Conservation (phyloP, 1,140 invertebrate genomes). For the Muscidifurax raptorellus region DNA sequence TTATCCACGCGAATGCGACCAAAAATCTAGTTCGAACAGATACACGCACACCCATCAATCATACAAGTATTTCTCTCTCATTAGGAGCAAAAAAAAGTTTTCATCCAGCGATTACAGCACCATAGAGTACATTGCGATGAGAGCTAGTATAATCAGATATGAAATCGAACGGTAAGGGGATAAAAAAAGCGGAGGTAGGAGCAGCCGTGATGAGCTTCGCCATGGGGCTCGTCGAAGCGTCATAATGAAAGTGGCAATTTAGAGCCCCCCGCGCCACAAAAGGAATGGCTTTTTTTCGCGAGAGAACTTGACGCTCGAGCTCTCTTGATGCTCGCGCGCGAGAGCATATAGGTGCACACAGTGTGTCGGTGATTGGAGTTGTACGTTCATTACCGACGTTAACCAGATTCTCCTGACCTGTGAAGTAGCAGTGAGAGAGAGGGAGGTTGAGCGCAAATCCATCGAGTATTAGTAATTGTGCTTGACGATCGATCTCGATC, state of each 20-base stretch:
- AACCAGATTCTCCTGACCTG: slow-evolving; percentile 45
- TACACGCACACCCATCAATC: neutral
- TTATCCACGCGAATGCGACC: no score
- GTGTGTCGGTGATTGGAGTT: slow-evolving; percentile 32
- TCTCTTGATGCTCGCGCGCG: neutral
- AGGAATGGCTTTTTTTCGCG: slow-evolving; percentile 43
- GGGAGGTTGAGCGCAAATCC: slow-evolving; percentile 27
- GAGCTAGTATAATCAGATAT: slow-evolving; percentile 33
- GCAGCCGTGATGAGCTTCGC: slow-evolving; percentile 9
- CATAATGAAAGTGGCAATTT: slow-evolving; percentile 54
- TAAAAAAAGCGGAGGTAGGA: neutral
- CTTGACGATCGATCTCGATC: slow-evolving; percentile 73
- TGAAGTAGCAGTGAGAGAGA: slow-evolving; percentile 24
- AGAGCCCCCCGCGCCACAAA: slow-evolving; percentile 27
- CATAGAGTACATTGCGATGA: neutral
- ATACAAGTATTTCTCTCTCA: neutral
- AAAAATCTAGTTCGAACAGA: no score
- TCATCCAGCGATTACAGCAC: neutral
- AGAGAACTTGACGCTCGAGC: slow-evolving; percentile 9
- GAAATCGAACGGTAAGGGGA: slow-evolving; percentile 30
- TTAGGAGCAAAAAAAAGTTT: neutral
- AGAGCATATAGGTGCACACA: neutral
- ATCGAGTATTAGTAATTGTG: slow-evolving; percentile 69
- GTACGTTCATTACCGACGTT: slow-evolving; percentile 51
- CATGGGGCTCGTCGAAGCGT: slow-evolving; percentile 19